Evolutionary conservation across 2,797 vertebrate species (phyloP).

Genomic region (Artibeus jamaicensis): DNA sequence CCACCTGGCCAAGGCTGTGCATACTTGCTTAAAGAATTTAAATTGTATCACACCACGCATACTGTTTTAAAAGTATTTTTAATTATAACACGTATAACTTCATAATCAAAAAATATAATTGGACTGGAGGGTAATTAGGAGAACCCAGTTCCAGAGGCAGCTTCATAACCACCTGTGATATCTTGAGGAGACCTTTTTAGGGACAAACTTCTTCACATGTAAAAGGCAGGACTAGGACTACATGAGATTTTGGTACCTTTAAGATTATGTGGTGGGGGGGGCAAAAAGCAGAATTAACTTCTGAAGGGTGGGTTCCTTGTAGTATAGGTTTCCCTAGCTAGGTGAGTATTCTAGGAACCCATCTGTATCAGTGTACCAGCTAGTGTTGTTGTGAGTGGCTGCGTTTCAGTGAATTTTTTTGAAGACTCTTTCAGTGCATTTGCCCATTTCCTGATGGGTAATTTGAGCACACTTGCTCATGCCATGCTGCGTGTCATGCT

Average conservation of each 20-base stretch:
- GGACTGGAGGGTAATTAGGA: neutral
- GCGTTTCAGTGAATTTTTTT: no score
- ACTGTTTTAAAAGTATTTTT: slow-evolving; percentile 17
- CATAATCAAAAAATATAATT: slow-evolving; percentile 44
- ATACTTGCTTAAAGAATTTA: slow-evolving; percentile 10
- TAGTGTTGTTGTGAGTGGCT: neutral
- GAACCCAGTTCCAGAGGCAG: neutral
- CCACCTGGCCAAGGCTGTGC: no score
- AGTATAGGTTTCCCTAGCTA: neutral
- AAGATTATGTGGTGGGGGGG: neutral
- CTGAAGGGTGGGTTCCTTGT: neutral
- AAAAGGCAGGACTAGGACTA: neutral
- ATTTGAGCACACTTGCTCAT: no score
- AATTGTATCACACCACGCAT: neutral
- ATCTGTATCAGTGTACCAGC: neutral
- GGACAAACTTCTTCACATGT: neutral
- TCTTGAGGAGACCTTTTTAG: slow-evolving; percentile 8
- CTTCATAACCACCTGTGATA: neutral
- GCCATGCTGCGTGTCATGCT: no score
- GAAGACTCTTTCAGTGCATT: no score
- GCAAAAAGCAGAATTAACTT: neutral
- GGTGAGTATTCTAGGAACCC: neutral
- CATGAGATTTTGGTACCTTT: neutral
- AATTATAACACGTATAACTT: slow-evolving; percentile 33
- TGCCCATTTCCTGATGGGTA: no score